These are phyloP conservation scores for Pseudococcus viburni DNA, from an alignment of 2,888 invertebrate genomes.

Conservation along the genomic window DNA sequence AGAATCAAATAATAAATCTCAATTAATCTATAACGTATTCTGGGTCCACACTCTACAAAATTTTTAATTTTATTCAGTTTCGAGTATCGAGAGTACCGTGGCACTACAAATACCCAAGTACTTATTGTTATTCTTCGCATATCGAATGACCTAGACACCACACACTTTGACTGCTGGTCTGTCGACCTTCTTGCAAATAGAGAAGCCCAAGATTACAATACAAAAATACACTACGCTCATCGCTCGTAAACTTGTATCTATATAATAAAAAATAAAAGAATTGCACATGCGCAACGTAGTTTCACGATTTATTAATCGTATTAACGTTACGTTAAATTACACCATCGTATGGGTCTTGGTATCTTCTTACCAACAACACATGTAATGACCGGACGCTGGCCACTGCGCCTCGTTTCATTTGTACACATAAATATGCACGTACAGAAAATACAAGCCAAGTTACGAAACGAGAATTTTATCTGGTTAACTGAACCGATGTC, in stretches of 20 bases:
- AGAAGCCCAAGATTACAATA: not conserved
- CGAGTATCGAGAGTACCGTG: not conserved
- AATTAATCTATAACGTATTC: too few relatives aligned
- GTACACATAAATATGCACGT: too few relatives aligned
- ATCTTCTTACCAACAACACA: not conserved
- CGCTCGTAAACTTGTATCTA: not conserved
- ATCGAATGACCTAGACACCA: not conserved
- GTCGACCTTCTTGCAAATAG: not conserved
- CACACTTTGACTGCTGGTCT: not conserved
- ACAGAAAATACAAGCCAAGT: too few relatives aligned
- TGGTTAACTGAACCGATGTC: too few relatives aligned
- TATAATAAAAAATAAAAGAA: not conserved
- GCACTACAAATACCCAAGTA: conserved; percentile 9
- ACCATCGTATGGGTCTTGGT: not conserved
- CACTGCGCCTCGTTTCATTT: too few relatives aligned
- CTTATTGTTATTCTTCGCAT: conserved; percentile 1
- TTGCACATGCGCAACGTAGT: not conserved
- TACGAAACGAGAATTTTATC: too few relatives aligned
- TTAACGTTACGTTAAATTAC: conserved; percentile 25
- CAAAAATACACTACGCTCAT: not conserved
- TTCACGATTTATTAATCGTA: conserved; percentile 21
- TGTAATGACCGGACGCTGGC: not conserved
- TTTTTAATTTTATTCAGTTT: conserved; percentile 4
- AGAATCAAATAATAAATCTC: too few relatives aligned
- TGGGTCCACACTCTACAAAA: not conserved